Conservation (phyloP, 1,140 invertebrate genomes). For the Triops cancriformis region DNA sequence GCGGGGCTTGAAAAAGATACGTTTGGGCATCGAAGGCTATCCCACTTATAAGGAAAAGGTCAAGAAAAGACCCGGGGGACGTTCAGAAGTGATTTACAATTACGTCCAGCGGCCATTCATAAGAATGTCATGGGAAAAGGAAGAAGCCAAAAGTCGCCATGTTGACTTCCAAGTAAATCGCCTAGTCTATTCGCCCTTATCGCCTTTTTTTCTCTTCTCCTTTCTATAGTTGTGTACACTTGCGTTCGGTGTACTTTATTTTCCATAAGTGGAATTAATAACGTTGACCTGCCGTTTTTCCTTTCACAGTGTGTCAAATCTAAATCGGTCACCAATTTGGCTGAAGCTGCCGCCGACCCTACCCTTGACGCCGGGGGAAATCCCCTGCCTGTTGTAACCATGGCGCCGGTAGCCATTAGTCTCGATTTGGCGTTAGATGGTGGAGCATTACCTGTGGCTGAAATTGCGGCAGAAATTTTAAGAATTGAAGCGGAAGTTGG, state of each 20-base stretch:
- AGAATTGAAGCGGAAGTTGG: constrained; percentile 8
- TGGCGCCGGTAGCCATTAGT: constrained; percentile 20
- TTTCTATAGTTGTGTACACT: not conserved
- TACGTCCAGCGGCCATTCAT: constrained; percentile 99
- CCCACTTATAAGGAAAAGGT: constrained; percentile 98
- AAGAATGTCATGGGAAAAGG: constrained; percentile 99
- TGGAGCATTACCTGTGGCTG: not conserved
- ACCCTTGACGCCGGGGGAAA: constrained; percentile 45
- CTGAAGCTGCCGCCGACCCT: constrained; percentile 82
- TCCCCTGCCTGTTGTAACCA: constrained; percentile 21
- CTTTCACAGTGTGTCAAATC: constrained; percentile 76
- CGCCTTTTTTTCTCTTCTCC: not conserved
- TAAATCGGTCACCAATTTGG: constrained; percentile 86
- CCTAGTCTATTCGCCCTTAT: not conserved
- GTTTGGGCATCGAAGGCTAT: constrained; percentile 98
- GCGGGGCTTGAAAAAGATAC: constrained; percentile 94
- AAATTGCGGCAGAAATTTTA: constrained; percentile 21
- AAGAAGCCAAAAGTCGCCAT: constrained; percentile 96
- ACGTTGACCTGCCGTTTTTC: constrained; percentile 23
- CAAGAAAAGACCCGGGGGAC: constrained; percentile 77
- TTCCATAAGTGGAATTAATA: not conserved
- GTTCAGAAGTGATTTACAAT: constrained; percentile 96
- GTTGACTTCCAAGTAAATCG: constrained; percentile 78
- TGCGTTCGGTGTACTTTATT: too few relatives aligned
- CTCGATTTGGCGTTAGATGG: not conserved